These are phyloP conservation scores for Cyprinodon diabolis DNA, from an alignment of 2,797 vertebrate genomes.

Conservation along the genomic window DNA sequence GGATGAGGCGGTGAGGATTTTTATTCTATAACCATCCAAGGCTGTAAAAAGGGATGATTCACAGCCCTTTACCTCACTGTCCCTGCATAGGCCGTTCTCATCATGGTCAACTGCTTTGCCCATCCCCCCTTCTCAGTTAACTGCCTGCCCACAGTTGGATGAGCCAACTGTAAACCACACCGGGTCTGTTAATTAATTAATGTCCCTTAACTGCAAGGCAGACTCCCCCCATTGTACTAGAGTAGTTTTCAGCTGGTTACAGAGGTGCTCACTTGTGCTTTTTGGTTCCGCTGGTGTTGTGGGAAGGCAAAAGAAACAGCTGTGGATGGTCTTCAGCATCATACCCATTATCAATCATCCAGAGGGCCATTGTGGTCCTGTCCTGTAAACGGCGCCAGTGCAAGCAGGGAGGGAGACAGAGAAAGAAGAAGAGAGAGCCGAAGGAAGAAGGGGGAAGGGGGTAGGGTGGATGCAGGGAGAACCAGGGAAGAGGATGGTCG, in stretches of 20 bases:
- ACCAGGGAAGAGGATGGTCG: conserved; percentile 72
- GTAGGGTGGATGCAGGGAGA: conserved; percentile 66
- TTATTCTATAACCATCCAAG: conserved; percentile 17
- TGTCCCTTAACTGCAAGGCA: conserved; percentile 66
- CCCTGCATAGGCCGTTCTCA: conserved; percentile 44
- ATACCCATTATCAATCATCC: conserved; percentile 73
- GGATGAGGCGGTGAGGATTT: conserved; percentile 11
- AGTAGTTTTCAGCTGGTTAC: conserved; percentile 40
- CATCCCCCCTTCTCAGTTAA: conserved; percentile 58
- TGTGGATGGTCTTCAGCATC: conserved; percentile 50
- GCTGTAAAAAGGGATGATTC: conserved; percentile 41
- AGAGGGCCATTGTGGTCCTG: conserved; percentile 71
- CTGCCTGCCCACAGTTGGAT: conserved; percentile 59
- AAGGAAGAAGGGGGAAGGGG: conserved; percentile 44
- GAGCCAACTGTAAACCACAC: conserved; percentile 82
- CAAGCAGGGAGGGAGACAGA: conserved; percentile 47
- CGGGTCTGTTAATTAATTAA: conserved; percentile 85
- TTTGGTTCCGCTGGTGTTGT: conserved; percentile 5
- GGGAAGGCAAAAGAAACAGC: conserved; percentile 29
- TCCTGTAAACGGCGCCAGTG: conserved; percentile 56
- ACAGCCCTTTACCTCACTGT: conserved; percentile 41
- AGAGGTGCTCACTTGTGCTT: conserved; percentile 26
- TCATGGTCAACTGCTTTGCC: conserved; percentile 42
- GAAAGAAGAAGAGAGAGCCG: conserved; percentile 48
- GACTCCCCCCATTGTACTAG: conserved; percentile 47